Percentiles rank a stretch among this genome's conserved stretches.
These are phyloP conservation scores for Microctonus hyperodae DNA, from an alignment of 2,888 invertebrate species.

Conservation along the genomic window DNA sequence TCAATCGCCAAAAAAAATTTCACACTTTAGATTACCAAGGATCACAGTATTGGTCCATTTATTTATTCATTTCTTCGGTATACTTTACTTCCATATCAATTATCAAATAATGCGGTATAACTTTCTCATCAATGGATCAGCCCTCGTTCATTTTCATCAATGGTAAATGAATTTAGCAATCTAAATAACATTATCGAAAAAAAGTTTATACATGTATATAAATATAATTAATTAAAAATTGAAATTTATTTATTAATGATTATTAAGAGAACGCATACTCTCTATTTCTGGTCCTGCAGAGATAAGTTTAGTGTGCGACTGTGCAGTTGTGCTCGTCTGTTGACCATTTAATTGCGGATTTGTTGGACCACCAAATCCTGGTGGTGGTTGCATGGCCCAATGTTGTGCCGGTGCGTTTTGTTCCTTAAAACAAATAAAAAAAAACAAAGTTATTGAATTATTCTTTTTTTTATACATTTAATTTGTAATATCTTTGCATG, in stretches of 20 bases:
- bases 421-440: slow-evolving; percentile 46
- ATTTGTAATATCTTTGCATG: background rate
- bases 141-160: background rate
- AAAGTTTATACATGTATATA: background rate
- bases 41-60: background rate
- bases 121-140: background rate
- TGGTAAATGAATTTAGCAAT: background rate
- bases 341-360: slow-evolving; percentile 56
- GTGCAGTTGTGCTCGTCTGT: slow-evolving; percentile 58
- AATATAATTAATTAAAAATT: background rate
- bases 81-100: background rate
- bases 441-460: slow-evolving; percentile 13
- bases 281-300: slow-evolving; percentile 61
- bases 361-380: slow-evolving; percentile 58
- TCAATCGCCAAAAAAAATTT: background rate
- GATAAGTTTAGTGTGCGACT: slow-evolving; percentile 61
- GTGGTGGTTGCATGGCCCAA: slow-evolving; percentile 62
- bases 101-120: background rate
- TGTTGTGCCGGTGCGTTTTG: slow-evolving; percentile 58
- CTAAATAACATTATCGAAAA: background rate
- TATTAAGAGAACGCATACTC: slow-evolving; percentile 49
- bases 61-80: background rate
- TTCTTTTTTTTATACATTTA: no score
- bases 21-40: background rate
- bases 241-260: background rate